Conservation (phyloP, 2,113 vertebrate genomes). For the Brachypodius melanocephalos region DNA sequence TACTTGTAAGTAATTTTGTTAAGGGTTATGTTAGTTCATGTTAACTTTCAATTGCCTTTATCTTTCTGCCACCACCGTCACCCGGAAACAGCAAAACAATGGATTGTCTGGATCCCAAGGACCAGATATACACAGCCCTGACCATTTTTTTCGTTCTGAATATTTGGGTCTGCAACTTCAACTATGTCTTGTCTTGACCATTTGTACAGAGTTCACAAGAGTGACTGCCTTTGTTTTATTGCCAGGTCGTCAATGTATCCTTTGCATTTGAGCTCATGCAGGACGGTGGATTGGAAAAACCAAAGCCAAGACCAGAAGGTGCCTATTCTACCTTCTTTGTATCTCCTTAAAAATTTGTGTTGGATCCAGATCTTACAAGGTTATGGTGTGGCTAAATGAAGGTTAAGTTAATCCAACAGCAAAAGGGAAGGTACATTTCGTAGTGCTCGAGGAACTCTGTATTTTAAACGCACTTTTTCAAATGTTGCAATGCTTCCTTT, state of each 20-base stretch:
- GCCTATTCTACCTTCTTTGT: neutral
- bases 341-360: neutral
- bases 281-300: slow-evolving; percentile 93
- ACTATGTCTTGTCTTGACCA: neutral
- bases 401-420: neutral
- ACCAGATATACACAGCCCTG: neutral
- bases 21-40: neutral
- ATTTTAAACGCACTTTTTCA: neutral
- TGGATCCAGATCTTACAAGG: neutral
- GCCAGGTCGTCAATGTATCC: slow-evolving; percentile 91
- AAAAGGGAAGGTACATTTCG: neutral
- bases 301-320: slow-evolving; percentile 96
- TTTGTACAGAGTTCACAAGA: neutral
- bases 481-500: neutral
- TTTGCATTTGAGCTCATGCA: slow-evolving; percentile 98
- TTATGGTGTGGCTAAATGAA: neutral
- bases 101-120: neutral
- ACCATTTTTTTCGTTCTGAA: neutral
- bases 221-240: slow-evolving; percentile 4
- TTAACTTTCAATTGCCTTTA: neutral
- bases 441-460: neutral
- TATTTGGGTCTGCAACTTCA: neutral
- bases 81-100: neutral
- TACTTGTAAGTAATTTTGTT: neutral
- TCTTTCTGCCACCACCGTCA: neutral